phyloP scores from a whole-genome alignment of 1,140 invertebrate species.

The Wiebesia pumilae region DNA sequence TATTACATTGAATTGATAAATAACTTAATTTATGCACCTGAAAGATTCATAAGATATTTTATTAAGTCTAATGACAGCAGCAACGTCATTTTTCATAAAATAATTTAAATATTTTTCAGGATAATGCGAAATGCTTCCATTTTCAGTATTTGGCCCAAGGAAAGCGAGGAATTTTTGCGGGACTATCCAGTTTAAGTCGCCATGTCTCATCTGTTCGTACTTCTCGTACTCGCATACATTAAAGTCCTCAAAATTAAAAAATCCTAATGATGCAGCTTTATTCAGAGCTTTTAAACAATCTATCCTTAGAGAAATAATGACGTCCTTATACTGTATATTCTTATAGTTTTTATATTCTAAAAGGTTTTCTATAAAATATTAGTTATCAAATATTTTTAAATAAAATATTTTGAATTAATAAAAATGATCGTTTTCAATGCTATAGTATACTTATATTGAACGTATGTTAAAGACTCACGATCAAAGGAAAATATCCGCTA shows the following conservation, averaged over 20 bases:
- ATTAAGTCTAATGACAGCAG: constrained; percentile 84
- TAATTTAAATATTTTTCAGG: constrained; percentile 88
- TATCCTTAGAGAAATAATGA: constrained; percentile 69
- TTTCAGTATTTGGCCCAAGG: constrained; percentile 83
- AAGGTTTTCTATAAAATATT: not conserved
- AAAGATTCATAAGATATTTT: constrained; percentile 83
- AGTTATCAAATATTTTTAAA: not conserved
- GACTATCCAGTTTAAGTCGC: constrained; percentile 90
- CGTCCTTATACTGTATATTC: not conserved
- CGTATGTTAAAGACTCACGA: too few species aligned
- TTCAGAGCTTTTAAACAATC: constrained; percentile 93
- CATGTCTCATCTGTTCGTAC: constrained; percentile 83
- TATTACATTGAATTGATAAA: not conserved
- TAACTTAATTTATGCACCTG: constrained; percentile 63
- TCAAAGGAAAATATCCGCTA: too few species aligned
- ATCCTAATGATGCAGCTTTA: constrained; percentile 88
- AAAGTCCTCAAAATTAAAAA: constrained; percentile 96
- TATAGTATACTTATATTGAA: too few species aligned
- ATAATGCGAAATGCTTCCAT: constrained; percentile 80
- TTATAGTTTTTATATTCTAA: not conserved
- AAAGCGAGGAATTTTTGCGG: constrained; percentile 89
- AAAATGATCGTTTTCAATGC: too few species aligned
- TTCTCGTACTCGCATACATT: constrained; percentile 94
- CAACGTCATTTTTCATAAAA: constrained; percentile 84
- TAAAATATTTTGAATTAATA: too few species aligned